Evolutionary conservation across 2,113 vertebrate species (phyloP).

Genomic region (Anser cygnoides): DNA sequence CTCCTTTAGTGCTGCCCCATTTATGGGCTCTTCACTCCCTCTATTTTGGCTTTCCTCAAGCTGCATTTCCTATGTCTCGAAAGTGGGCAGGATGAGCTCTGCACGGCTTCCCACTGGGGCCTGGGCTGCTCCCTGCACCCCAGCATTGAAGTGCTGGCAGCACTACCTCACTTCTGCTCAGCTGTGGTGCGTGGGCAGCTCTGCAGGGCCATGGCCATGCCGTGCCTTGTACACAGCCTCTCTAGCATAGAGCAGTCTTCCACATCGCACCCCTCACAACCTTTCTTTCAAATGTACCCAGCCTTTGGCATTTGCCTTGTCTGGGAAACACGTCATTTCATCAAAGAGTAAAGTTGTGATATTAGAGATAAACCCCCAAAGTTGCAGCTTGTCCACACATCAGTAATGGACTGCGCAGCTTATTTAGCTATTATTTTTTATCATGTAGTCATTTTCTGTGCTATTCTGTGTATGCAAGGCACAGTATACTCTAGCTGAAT

Average conservation of each 20-base stretch:
- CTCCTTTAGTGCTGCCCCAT: fast-evolving
- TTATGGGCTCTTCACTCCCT: background rate
- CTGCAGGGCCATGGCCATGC: background rate
- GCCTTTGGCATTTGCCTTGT: background rate
- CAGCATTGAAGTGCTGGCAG: too few species aligned
- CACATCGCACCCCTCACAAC: fast-evolving
- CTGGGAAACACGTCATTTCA: background rate
- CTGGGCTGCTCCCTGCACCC: background rate
- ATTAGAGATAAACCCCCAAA: background rate
- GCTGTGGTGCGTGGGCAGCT: fast-evolving
- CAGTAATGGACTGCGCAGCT: background rate
- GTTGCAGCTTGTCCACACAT: background rate
- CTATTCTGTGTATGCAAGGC: background rate
- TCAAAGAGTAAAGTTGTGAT: fast-evolving
- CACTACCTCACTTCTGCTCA: background rate
- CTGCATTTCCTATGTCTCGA: fast-evolving
- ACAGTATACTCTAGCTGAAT: background rate
- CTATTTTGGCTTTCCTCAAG: background rate
- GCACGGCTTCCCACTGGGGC: fast-evolving
- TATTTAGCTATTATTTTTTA: background rate
- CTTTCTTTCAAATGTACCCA: background rate
- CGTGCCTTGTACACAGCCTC: fast-evolving
- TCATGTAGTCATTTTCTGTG: background rate
- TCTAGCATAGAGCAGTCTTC: too few species aligned
- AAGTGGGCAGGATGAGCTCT: background rate